Percentiles rank a stretch among this genome's conserved stretches.
Evolutionary conservation across 2,113 vertebrate species (phyloP).

Genomic region (Apteryx mantelli): DNA sequence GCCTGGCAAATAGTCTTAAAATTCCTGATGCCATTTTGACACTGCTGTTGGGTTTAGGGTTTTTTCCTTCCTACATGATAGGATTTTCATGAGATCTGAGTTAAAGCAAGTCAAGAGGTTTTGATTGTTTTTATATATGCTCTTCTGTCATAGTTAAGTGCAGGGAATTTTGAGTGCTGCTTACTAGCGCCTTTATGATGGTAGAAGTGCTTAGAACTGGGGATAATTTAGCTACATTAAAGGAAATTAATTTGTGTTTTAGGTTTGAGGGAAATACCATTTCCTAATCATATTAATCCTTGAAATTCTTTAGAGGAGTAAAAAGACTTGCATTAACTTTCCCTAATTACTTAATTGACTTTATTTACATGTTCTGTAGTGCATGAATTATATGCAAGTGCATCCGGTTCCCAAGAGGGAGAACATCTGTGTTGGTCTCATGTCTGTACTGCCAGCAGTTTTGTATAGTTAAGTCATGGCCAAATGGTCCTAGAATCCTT

Average conservation of each 20-base stretch:
- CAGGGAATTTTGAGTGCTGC: neutral
- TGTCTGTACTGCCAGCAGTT: slow-evolving; percentile 19
- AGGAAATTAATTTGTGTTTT: slow-evolving; percentile 11
- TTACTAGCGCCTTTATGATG: neutral
- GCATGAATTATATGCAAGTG: slow-evolving; percentile 1
- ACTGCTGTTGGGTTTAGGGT: neutral
- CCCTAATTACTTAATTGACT: slow-evolving; percentile 49
- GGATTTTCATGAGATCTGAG: neutral
- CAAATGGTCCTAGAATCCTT: neutral
- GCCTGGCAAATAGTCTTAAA: slow-evolving; percentile 10
- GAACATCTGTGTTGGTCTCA: neutral
- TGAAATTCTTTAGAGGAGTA: slow-evolving; percentile 27
- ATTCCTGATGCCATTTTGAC: slow-evolving; percentile 25
- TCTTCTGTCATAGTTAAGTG: neutral
- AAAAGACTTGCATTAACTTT: slow-evolving; percentile 27
- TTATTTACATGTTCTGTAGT: slow-evolving; percentile 47
- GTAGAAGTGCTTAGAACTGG: neutral
- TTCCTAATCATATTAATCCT: slow-evolving; percentile 53
- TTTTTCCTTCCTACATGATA: neutral
- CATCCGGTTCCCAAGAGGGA: slow-evolving; percentile 1
- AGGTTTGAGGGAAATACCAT: slow-evolving; percentile 2
- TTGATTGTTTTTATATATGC: slow-evolving; percentile 2
- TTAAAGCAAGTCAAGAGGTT: slow-evolving; percentile 1
- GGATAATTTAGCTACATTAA: neutral
- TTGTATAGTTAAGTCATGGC: neutral